These are phyloP conservation scores for Camelus bactrianus DNA, from an alignment of 2,113 vertebrate genomes.

Conservation along the genomic window DNA sequence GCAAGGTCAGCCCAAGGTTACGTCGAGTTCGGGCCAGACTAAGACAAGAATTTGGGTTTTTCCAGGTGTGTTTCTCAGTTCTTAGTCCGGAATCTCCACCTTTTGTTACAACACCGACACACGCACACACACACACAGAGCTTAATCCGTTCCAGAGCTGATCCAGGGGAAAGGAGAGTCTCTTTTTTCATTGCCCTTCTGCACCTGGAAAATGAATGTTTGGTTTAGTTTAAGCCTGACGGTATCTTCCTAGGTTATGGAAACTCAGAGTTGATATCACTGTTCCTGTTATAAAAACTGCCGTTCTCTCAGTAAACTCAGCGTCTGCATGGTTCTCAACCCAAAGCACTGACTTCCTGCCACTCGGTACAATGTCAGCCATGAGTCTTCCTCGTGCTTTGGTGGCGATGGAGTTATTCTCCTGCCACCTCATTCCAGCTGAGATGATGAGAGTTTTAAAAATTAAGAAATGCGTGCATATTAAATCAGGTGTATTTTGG, in stretches of 20 bases:
- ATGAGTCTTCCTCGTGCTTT: not conserved
- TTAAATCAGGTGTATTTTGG: not conserved
- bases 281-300: not conserved
- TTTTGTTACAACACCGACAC: not conserved
- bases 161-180: not conserved
- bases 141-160: not conserved
- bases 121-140: not conserved
- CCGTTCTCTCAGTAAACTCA: not conserved
- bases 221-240: not conserved
- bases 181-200: too few species aligned
- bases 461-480: not conserved
- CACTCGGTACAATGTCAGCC: not conserved
- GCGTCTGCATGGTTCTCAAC: too few species aligned
- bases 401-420: not conserved
- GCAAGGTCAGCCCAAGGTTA: not conserved
- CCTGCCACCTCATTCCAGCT: fast-evolving
- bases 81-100: too few species aligned
- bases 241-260: not conserved
- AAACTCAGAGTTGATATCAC: not conserved
- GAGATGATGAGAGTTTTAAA: not conserved
- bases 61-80: not conserved
- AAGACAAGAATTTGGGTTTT: not conserved
- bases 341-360: not conserved
- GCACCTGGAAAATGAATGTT: too few species aligned
- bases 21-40: too few species aligned